These are phyloP conservation scores for Todiramphus saurophagus DNA, from an alignment of 2,113 vertebrate genomes.

Conservation along the genomic window DNA sequence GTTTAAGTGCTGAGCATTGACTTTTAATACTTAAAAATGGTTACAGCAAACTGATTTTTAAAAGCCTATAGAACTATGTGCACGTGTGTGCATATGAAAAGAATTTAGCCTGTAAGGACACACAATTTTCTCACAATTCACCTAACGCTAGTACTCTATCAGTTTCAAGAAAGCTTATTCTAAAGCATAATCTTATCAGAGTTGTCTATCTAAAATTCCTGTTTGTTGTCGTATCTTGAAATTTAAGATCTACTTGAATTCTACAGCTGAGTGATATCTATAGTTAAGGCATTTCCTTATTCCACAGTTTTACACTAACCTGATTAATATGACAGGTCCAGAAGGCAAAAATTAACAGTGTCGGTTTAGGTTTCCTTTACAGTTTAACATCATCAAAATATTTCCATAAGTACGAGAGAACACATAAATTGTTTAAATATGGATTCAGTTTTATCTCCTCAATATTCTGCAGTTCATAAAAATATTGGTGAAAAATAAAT, in stretches of 20 bases:
- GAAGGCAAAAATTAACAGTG: conserved; percentile 15
- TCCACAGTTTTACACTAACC: conserved; percentile 46
- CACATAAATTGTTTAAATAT: not conserved
- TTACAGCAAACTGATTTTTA: conserved; percentile 39
- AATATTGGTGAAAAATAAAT: conserved; percentile 24
- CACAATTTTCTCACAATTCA: conserved; percentile 54
- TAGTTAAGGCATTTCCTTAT: conserved; percentile 54
- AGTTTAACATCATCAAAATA: conserved; percentile 31
- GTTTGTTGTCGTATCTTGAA: conserved; percentile 54
- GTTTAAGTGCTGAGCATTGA: conserved; percentile 40
- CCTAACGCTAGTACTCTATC: not conserved
- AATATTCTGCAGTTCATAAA: not conserved
- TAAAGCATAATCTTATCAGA: conserved; percentile 47
- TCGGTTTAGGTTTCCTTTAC: conserved; percentile 26
- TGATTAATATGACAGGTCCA: conserved; percentile 34
- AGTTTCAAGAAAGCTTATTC: conserved; percentile 44
- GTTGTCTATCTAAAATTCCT: conserved; percentile 40
- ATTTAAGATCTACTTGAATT: conserved; percentile 37
- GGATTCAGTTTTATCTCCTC: conserved; percentile 19
- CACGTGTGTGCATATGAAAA: not conserved
- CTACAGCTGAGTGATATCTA: not conserved
- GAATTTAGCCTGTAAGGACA: conserved; percentile 11
- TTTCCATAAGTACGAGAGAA: conserved; percentile 10
- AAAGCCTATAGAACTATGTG: conserved; percentile 7
- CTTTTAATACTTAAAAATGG: conserved; percentile 45